phyloP scores from a whole-genome alignment of 2,797 vertebrate genomes.

The Sebastes dallii region DNA sequence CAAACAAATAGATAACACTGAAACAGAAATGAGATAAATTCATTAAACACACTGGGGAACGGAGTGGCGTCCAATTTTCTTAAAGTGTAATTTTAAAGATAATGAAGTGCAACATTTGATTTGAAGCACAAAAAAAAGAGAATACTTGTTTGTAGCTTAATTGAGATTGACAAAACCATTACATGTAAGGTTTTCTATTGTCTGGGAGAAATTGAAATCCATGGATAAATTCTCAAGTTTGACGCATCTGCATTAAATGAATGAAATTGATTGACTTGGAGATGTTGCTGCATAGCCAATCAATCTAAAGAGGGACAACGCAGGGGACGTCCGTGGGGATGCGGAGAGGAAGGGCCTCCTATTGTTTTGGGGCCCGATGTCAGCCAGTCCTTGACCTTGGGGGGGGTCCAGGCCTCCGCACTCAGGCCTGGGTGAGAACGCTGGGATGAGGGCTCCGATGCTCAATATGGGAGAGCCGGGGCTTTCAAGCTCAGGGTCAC shows the following conservation, averaged over 20 bases:
- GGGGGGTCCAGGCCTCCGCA: slow-evolving; percentile 39
- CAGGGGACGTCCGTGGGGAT: slow-evolving; percentile 66
- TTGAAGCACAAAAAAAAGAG: neutral
- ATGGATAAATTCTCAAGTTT: slow-evolving; percentile 56
- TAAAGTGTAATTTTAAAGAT: slow-evolving; percentile 41
- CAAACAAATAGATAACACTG: slow-evolving; percentile 37
- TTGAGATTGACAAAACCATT: slow-evolving; percentile 52
- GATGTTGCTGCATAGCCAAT: slow-evolving; percentile 75
- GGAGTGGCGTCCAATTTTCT: slow-evolving; percentile 33
- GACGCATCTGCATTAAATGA: slow-evolving; percentile 68
- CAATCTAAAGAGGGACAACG: slow-evolving; percentile 68
- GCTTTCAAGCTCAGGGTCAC: slow-evolving; percentile 79
- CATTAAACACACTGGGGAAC: slow-evolving; percentile 30
- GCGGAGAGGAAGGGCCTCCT: slow-evolving; percentile 63
- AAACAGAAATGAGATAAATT: slow-evolving; percentile 32
- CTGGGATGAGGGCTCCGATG: slow-evolving; percentile 57
- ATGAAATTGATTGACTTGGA: slow-evolving; percentile 81
- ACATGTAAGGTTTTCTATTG: slow-evolving; percentile 29
- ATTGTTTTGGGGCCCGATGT: slow-evolving; percentile 75
- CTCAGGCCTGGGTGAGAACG: slow-evolving; percentile 56
- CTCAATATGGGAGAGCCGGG: slow-evolving; percentile 67
- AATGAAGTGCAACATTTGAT: slow-evolving; percentile 46
- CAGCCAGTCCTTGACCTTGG: slow-evolving; percentile 83
- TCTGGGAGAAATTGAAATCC: slow-evolving; percentile 39
- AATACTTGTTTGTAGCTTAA: slow-evolving; percentile 28